phyloP scores from a whole-genome alignment of 2,888 invertebrate species.

The Agrotis ipsilon region DNA sequence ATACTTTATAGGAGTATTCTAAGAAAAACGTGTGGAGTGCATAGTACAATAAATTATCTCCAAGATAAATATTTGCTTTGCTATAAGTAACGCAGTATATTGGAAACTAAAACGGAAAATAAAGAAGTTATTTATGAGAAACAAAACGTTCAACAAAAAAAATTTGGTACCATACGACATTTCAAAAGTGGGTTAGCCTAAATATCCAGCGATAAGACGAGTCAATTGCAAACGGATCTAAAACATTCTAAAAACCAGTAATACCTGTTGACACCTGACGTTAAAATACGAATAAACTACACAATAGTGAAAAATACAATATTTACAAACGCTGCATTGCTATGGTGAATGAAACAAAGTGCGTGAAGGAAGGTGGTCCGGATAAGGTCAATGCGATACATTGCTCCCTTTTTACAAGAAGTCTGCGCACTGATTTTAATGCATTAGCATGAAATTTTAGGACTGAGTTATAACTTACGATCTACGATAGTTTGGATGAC shows the following conservation, averaged over 20 bases:
- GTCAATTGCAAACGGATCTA: neutral
- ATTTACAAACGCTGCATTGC: conserved; percentile 19
- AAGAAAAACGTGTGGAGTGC: conserved; percentile 3
- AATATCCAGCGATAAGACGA: neutral
- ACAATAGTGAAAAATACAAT: neutral
- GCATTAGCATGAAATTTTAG: conserved; percentile 23
- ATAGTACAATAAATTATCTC: conserved; percentile 26
- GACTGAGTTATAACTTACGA: neutral
- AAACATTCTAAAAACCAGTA: neutral
- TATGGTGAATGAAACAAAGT: conserved; percentile 37
- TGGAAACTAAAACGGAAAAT: neutral
- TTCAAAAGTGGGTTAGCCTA: neutral
- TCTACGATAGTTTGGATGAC: neutral
- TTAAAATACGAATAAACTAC: neutral
- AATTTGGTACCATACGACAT: neutral
- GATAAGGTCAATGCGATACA: conserved; percentile 69
- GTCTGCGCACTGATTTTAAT: conserved; percentile 37
- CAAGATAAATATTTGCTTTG: conserved; percentile 21
- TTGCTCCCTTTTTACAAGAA: conserved; percentile 66
- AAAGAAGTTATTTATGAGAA: neutral
- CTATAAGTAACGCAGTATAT: neutral
- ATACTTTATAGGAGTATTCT: neutral
- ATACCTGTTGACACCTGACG: neutral
- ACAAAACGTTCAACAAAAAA: neutral
- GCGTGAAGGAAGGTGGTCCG: conserved; percentile 40